Evolutionary conservation across 1,140 invertebrate species (phyloP), one percentile per base, ranked within the genome.

Genomic region (Ceratoteleas bidentatus): DNA sequence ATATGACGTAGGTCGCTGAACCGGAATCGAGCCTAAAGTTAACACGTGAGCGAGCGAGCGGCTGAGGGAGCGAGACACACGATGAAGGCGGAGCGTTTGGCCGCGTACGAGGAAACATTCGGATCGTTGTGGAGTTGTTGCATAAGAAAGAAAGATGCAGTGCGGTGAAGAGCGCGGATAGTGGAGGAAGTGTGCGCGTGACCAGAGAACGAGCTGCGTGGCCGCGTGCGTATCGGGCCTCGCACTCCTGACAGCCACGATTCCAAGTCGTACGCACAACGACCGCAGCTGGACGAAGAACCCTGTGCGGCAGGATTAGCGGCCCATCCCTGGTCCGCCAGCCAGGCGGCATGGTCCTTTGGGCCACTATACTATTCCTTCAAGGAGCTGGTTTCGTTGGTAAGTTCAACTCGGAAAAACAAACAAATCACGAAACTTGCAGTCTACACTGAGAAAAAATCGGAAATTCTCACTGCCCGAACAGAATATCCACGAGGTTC

Each of bases 351-450:
- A 92, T 91, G 91, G 90, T 92, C 89, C 88, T 92, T 90, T 92
- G 90, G 91, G 92, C 90, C 88, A 90, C 89, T 43, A 88, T 92
- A 87, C 84, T 92, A 87, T 87, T 92, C 86, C 91, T 92, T 50
- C 90, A 92, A 86, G 91, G 92, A 87, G 92, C 90, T 85, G 87
- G 90, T 77, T 88, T 92, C 56, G 77, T 80, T 57, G 69, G 77
- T 74, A 58, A 8, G 77, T 53, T 50, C n/a, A n/a, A n/a, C n/a
- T n/a, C n/a, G n/a, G n/a, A n/a, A n/a, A n/a, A n/a, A n/a, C n/a
- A n/a, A n/a, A n/a, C n/a, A n/a, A n/a, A n/a, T n/a, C n/a, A n/a
- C n/a, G n/a, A n/a, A n/a, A n/a, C n/a, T n/a, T n/a, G n/a, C n/a
- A n/a, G n/a, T n/a, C n/a, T n/a, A n/a, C n/a, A n/a, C n/a, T n/a